Base-by-base conservation (phyloP, 2,888 invertebrate genomes). In the Lucinisca nassula region DNA sequence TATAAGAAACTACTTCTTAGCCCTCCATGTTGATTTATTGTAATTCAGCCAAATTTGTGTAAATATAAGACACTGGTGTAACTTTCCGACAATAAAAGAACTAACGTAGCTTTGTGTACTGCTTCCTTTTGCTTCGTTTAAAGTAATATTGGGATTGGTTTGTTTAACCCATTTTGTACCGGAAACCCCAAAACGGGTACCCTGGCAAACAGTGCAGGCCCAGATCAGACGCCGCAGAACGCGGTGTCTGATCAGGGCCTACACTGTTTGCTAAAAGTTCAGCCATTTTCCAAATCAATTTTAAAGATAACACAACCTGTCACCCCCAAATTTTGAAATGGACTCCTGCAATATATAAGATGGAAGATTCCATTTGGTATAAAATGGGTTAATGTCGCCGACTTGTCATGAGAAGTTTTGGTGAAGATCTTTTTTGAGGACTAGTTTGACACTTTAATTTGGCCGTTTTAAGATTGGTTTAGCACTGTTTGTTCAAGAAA, bases 21-120 rank as follows among this genome's bases (percentile, higher is more conserved):
- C 3, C 21, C 1, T 10, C 35, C 35, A 21, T 67, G 67, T 67
- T 67, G 67, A 67, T 67, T 67, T 67, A 67, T 30, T 35, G 67
- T n/a, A 67, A 67, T 67, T 67, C 67, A 67, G 3, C 67, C 67
- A 67, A 67, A 67, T 67, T 67, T 67, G 67, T 67, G 67, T 35
- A 67, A 67, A 67, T 35, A 67, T 67, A 0, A 35, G 32, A 67
- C 14, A 30, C 12, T 67, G 67, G 67, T 67, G 67, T 67, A 67
- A 67, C 67, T 67, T 67, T 67, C 67, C n/a, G 10, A 67, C 35
- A 32, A 67, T 30, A 67, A 67, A 35, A 67, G 67, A 17, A 27
- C 14, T 35, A 35, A 67, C 32, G 67, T 24, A 21, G 67, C 67
- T 67, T 30, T 35, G 35, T 67, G 32, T 35, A 21, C 12, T 21